These are phyloP conservation scores for Tamias sibiricus DNA, from an alignment of 2,113 vertebrate genomes.

Conservation along the genomic window DNA sequence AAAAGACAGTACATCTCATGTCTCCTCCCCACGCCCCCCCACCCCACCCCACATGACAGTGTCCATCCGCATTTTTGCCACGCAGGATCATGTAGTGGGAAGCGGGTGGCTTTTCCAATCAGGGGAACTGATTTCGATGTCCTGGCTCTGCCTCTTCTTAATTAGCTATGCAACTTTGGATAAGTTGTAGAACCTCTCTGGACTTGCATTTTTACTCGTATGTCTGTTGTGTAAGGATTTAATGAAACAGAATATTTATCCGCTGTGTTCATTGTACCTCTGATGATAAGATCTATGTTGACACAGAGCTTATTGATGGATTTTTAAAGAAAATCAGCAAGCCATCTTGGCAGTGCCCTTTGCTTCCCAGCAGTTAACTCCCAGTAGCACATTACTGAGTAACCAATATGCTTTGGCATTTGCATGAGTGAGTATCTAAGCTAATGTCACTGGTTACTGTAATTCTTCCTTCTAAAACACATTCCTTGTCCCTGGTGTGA, in stretches of 20 bases:
- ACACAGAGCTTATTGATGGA: not conserved
- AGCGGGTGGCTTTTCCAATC: not conserved
- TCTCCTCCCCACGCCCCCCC: too few relatives aligned
- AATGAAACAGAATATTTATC: not conserved
- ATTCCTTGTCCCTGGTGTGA: not conserved
- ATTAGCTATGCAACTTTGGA: not conserved
- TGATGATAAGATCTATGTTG: not conserved
- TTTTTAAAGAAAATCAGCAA: not conserved
- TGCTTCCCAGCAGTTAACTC: not conserved
- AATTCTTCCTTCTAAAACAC: not conserved
- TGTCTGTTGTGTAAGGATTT: not conserved
- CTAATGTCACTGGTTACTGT: not conserved
- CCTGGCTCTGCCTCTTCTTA: not conserved
- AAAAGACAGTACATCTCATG: not conserved
- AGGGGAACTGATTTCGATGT: not conserved
- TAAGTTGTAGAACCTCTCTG: not conserved
- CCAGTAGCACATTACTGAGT: not conserved
- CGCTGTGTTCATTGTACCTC: not conserved
- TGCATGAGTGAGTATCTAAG: not conserved
- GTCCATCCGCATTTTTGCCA: not conserved
- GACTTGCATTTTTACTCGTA: not conserved
- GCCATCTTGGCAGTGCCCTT: conserved; percentile 26
- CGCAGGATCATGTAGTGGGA: not conserved
- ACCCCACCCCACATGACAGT: not conserved
- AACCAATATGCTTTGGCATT: not conserved